Evolutionary conservation across 2,797 vertebrate genomes (phyloP).

Genomic region (Coluber constrictor): DNA sequence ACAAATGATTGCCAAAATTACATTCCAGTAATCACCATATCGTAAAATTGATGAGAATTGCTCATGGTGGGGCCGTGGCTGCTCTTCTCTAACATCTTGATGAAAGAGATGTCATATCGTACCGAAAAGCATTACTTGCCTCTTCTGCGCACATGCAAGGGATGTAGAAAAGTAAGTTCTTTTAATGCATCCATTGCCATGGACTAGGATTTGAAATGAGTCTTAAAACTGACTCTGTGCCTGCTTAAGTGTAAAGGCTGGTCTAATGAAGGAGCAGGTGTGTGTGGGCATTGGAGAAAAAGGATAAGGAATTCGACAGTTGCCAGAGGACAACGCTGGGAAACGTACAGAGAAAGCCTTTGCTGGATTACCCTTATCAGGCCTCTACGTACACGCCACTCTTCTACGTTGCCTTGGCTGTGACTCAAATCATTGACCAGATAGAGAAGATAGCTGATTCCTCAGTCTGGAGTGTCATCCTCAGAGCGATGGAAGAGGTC

Average conservation of each 20-base stretch:
- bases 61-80: not conserved
- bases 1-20: not conserved
- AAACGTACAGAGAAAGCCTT: not conserved
- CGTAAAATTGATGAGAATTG: not conserved
- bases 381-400: not conserved
- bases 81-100: not conserved
- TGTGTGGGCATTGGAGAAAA: not conserved
- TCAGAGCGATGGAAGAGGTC: not conserved
- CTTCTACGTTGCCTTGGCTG: not conserved
- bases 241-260: not conserved
- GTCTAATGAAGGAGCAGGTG: not conserved
- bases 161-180: not conserved
- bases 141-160: not conserved
- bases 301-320: not conserved
- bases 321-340: not conserved
- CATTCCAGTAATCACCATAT: not conserved
- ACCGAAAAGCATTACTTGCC: not conserved
- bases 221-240: not conserved
- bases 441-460: not conserved
- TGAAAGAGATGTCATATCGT: not conserved
- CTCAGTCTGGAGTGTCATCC: not conserved
- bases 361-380: not conserved
- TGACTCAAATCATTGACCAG: not conserved
- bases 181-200: not conserved
- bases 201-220: not conserved